These are phyloP conservation scores for Poecilia picta DNA, from an alignment of 2,797 vertebrate species.

Conservation along the genomic window DNA sequence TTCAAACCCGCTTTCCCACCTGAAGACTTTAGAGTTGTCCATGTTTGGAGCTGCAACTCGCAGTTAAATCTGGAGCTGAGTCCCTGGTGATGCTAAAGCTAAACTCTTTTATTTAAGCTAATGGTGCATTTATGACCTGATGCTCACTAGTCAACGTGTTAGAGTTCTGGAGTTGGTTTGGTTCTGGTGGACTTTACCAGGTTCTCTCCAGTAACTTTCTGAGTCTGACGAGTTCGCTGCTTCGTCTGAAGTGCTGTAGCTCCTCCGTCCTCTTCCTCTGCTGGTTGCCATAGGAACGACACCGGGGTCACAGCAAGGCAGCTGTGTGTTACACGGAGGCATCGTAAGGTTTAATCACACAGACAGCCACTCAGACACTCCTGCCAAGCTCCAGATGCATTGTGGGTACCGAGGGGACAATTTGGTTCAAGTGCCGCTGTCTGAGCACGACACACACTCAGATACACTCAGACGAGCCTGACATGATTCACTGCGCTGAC, in stretches of 20 bases:
- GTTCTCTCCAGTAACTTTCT: neutral
- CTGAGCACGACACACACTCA: slow-evolving; percentile 38
- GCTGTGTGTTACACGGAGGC: slow-evolving; percentile 40
- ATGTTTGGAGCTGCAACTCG: neutral
- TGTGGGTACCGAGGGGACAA: slow-evolving; percentile 67
- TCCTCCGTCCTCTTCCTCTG: neutral
- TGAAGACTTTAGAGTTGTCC: neutral
- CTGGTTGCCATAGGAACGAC: slow-evolving; percentile 42
- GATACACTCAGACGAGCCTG: slow-evolving; percentile 22
- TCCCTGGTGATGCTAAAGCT: neutral
- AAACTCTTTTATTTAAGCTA: neutral
- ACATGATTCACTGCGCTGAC: slow-evolving; percentile 61
- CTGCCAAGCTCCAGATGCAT: slow-evolving; percentile 72
- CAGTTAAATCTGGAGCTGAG: no score
- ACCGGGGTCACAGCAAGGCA: slow-evolving; percentile 32
- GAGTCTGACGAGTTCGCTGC: neutral
- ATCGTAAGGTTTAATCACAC: slow-evolving; percentile 49
- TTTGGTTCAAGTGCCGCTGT: slow-evolving; percentile 64
- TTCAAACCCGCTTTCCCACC: neutral
- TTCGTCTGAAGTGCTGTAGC: neutral
- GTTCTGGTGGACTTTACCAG: neutral
- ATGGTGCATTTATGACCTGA: neutral
- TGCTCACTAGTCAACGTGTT: neutral
- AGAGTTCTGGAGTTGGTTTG: neutral
- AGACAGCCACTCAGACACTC: slow-evolving; percentile 50